Evolutionary conservation across 2,888 invertebrate species (phyloP).

Genomic region (Drosophila aldrichi): DNA sequence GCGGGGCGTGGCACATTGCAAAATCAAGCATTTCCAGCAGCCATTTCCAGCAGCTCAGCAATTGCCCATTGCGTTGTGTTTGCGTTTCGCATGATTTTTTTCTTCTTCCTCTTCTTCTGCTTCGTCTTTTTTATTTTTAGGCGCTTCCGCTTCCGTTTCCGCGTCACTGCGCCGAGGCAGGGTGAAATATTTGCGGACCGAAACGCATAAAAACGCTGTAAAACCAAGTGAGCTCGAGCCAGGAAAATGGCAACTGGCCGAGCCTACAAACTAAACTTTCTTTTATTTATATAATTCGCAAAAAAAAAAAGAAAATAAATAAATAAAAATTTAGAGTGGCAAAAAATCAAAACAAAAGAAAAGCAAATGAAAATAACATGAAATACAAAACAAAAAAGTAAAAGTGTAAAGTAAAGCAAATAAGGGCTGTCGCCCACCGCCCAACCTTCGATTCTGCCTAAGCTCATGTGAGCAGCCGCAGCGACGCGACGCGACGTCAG

Average conservation of each 20-base stretch:
- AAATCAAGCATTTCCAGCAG: constrained; percentile 23
- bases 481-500: not conserved
- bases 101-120: not conserved
- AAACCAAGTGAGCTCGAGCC: constrained; percentile 48
- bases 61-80: constrained; percentile 14
- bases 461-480: constrained; percentile 2
- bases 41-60: constrained; percentile 8
- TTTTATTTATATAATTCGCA: not conserved
- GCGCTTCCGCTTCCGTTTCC: constrained; percentile 57
- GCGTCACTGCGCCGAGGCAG: constrained; percentile 53
- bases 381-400: constrained; percentile 1
- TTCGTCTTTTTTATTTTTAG: not conserved
- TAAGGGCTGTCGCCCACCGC: not conserved
- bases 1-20: constrained; percentile 8
- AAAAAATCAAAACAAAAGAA: not conserved
- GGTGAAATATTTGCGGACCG: constrained; percentile 55
- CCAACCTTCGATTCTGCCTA: not conserved
- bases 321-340: constrained; percentile 3
- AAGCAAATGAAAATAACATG: not conserved
- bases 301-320: constrained; percentile 1
- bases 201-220: constrained; percentile 63
- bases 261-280: constrained; percentile 27
- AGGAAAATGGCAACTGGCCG: constrained; percentile 8
- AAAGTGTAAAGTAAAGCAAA: constrained; percentile 12
- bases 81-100: not conserved